Base-by-base conservation (phyloP, 2,888 invertebrate species). In the Leptodirus hochenwartii region DNA sequence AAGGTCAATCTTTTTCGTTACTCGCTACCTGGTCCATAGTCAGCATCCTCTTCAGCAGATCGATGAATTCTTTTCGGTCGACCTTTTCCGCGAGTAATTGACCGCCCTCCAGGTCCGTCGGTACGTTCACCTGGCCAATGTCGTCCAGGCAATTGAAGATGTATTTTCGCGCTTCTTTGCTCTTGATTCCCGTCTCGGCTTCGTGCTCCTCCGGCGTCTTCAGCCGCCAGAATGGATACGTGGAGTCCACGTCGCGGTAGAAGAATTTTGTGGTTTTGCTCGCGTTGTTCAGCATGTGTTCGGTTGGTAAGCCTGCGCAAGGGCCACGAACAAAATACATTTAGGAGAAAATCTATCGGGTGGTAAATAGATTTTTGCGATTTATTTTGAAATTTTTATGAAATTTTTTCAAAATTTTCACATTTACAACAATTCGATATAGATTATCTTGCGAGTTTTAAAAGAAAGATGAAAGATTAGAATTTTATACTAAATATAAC, bases 61-160 rank as follows among this genome's bases (percentile, higher is more conserved):
- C 95, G 43, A 98, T 95, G 51, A 98, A 98, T 56, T 98, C 95
- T 44, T 87, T 69, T 36, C 96, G 68, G 57, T 99, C 98, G 15
- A 90, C 85, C 55, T 95, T 95, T 59, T 98, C 98, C 1, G 93
- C 93, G 49, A 95, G 60, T 40, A 95, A 62, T 53, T 98, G 96
- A 36, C 90, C 85, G 15, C 93, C 91, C 58, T 96, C 95, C 44
- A 96, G 64, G 60, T 96, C 93, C n/a, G 85, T 88, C 36, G 90
- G 90, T 41, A 90, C 88, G 53, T 91, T 91, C 5, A 91, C 90
- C 61, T 88, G 82, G 37, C 84, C 90, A 54, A 99, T 96, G 55
- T 98, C 98, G 52, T 99, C 98, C 43, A 99, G 67, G 59, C 93
- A 93, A 61, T 96, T 96, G 61, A 99, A 98, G 47, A 98, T 95